Percentiles rank a stretch among this genome's conserved stretches.
Evolutionary conservation across 2,797 vertebrate species (phyloP).

Genomic region (Podargus strigoides): DNA sequence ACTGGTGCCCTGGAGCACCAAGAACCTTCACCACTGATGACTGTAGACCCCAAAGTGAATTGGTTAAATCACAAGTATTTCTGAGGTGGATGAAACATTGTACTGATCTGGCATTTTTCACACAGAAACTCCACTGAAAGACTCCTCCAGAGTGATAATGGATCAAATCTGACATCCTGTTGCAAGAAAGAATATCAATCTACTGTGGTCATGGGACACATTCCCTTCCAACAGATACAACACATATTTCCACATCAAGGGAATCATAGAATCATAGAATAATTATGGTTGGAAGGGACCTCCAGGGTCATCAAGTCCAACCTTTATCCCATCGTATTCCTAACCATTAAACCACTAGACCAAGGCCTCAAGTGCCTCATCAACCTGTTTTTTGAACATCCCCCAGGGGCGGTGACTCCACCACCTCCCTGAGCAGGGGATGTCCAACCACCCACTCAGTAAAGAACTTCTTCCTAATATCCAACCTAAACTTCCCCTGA

Average conservation of each 20-base stretch:
- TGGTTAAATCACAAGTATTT: neutral
- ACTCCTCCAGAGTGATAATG: neutral
- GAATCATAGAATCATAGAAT: too few species aligned
- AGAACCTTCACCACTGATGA: neutral
- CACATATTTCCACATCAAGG: neutral
- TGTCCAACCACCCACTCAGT: too few species aligned
- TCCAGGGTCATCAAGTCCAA: too few species aligned
- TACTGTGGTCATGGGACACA: neutral
- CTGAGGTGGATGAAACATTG: neutral
- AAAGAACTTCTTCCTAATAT: too few species aligned
- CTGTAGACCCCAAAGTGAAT: neutral
- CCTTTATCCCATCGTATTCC: too few species aligned
- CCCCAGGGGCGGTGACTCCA: too few species aligned
- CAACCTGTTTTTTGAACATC: too few species aligned
- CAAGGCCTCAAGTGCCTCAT: too few species aligned
- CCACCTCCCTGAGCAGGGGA: too few species aligned
- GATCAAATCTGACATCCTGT: neutral
- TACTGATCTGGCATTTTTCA: neutral
- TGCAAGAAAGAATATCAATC: neutral
- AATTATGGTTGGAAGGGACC: too few species aligned
- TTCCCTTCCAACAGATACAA: neutral
- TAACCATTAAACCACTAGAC: too few species aligned
- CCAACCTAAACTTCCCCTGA: too few species aligned
- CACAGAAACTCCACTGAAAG: neutral
- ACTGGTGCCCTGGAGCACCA: neutral